These are phyloP conservation scores for Hermaeophaga mercurialis DNA, from an alignment of 2,888 invertebrate genomes.

Conservation along the genomic window DNA sequence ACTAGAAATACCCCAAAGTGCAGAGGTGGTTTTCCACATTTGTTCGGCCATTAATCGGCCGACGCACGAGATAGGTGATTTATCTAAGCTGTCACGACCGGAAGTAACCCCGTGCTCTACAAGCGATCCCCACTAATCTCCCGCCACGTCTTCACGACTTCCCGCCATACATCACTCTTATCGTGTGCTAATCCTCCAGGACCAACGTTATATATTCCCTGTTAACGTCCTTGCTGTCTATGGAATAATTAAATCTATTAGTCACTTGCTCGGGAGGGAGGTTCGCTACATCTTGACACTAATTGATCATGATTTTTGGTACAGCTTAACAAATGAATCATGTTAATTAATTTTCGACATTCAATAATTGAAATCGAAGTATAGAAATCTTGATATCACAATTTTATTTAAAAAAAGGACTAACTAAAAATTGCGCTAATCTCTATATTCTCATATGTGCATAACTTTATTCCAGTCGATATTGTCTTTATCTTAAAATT, in stretches of 20 bases:
- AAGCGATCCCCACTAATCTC: conserved; percentile 57
- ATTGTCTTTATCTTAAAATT: too few relatives aligned
- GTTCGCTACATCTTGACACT: neutral
- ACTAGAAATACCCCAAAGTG: conserved; percentile 50
- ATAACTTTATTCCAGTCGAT: too few relatives aligned
- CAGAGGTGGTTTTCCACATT: conserved; percentile 58
- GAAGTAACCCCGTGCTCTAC: conserved; percentile 57
- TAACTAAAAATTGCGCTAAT: too few relatives aligned
- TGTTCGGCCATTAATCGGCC: conserved; percentile 58
- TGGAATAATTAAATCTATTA: conserved; percentile 46
- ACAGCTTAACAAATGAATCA: neutral
- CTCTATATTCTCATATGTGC: too few relatives aligned
- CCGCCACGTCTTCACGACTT: conserved; percentile 57
- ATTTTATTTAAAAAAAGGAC: too few relatives aligned
- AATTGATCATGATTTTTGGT: neutral
- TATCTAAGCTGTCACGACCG: conserved; percentile 57
- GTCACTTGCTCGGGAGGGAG: conserved; percentile 15
- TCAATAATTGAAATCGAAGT: too few relatives aligned
- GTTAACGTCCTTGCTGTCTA: conserved; percentile 36
- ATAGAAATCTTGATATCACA: too few relatives aligned
- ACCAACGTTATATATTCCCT: conserved; percentile 48
- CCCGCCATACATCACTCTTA: conserved; percentile 57
- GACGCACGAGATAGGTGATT: conserved; percentile 53
- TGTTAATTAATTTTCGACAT: conserved; percentile 1
- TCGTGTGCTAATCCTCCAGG: conserved; percentile 52